Base-by-base conservation (phyloP, 2,888 invertebrate species). In the Pollenia angustigena region DNA sequence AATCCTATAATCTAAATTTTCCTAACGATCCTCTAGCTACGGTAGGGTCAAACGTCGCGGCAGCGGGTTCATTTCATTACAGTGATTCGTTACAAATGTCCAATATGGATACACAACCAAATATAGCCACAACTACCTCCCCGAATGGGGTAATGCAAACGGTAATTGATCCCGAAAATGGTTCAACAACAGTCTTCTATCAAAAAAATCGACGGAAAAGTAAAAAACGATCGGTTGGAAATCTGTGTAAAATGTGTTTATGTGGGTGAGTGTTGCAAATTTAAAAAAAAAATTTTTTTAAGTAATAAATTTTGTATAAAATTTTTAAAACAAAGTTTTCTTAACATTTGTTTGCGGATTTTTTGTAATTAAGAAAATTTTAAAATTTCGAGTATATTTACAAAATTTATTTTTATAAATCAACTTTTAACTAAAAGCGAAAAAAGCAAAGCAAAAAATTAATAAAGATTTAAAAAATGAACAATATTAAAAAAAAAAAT, bases 141-240 rank as follows among this genome's bases (percentile, higher is more conserved):
- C 74, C 71, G 42, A 83, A 83, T 76, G 85, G 86, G 81, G 85
- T 86, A 54, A 79, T 87, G 56, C 89, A 89, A 72, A 89, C 91
- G 11, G 91, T 91, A 66, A 88, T 90, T 86, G 92, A 92, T 89
- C 90, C 91, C 12, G 92, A 92, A 68, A 92, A 90, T 52, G 92
- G 91, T 58, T 85, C 92, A 66, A 91, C 92, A 46, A 92, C 93
- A 4, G 92, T 92, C 62, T 93, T 92, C 89, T 92, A 92, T 88
- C 93, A 92, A 71, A 91, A 92, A 81, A 92, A 92, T 90, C 90
- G 93, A 42, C 90, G 93, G 52, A 90, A 92, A 83, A 92, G 92
- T 90, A 92, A 92, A 90, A 89, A 91, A 74, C 91, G 91, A 90
- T 93, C 92, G 83, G 88, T 93, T 88, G 91, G 90, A 80, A 92